A percentile compares a stretch with the other conserved stretches of the same genome.
Conservation (phyloP, 30 jellyfish, hydroid and myxozoan species). For the Hydractinia echinata region DNA sequence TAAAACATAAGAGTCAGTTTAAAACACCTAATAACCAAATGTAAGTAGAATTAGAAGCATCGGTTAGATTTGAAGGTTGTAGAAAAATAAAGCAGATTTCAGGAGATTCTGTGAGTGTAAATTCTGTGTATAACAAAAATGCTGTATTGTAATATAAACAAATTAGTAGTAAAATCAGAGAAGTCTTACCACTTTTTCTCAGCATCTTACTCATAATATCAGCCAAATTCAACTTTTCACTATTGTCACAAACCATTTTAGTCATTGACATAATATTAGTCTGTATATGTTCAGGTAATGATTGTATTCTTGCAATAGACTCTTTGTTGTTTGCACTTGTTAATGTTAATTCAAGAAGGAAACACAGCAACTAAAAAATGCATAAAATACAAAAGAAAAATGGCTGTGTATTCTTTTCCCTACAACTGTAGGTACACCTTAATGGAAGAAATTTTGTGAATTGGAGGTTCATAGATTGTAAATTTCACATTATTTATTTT, state of each 20-base stretch:
- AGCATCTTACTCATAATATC: constrained; percentile 15
- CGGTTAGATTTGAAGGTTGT: no score
- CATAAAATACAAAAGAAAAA: not conserved
- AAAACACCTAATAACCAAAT: no score
- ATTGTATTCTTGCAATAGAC: constrained; percentile 21
- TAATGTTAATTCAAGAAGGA: constrained; percentile 29
- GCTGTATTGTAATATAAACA: no score
- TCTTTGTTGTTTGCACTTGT: constrained; percentile 30
- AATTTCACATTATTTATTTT: no score
- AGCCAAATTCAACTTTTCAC: constrained; percentile 12
- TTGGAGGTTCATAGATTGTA: no score
- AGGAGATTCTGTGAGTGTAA: not conserved
- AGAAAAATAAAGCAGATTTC: not conserved
- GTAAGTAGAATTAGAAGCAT: no score
- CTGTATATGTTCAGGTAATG: constrained; percentile 19
- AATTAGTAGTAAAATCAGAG: no score
- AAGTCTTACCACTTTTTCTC: constrained; percentile 16
- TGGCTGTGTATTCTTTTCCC: no score
- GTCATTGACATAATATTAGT: constrained; percentile 41
- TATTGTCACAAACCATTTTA: constrained; percentile 43
- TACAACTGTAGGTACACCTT: no score
- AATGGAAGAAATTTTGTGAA: no score
- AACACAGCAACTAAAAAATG: constrained; percentile 37
- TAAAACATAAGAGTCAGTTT: no score
- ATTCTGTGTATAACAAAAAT: not conserved